Evolutionary conservation across 2,888 invertebrate species (phyloP), one percentile per base, ranked within the genome.

Genomic region (Pyrgus malvae): DNA sequence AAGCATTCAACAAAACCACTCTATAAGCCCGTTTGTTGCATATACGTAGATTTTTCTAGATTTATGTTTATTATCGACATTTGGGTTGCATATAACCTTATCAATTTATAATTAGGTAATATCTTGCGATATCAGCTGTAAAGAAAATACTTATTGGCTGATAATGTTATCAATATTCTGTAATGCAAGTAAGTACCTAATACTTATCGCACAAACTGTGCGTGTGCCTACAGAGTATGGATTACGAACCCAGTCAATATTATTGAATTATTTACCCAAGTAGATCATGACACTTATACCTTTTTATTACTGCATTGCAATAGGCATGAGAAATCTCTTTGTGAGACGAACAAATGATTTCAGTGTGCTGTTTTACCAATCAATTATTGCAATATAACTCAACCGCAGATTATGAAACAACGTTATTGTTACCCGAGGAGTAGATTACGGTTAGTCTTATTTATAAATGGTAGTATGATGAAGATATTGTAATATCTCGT

Each of bases 351-450:
- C 17, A 35, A 44, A 44, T 17, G 33, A 29, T 42, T 31, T 45
- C 44, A 45, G 7, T 19, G 25, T 19, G 21, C 19, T 29, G 37
- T 51, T 51, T 51, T 41, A 35, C 27, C 42, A 44, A 45, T 53
- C 37, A 53, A 45, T 53, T 27, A 49, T 41, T 49, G 29, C 35
- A 35, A 16, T 33, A 48, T 17, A 38, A 19, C 21, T 3, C 27
- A 12, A 31, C 33, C 11, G 25, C 42, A 11, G 35, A 37, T 51
- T 44, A 44, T 17, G 37, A 44, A 51, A 51, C 25, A 12, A 2
- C 12, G 31, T 41, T 25, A 42, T 25, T 14, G 23, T 25, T 35
- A 9, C 6, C 11, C 25, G 9, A n/a, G 7, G 5, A 50, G n/a
- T 23, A 27, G 2, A 21, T 35, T 27, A 8, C n/a, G 16, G 11